Percentiles rank a stretch among this genome's conserved stretches.
Conservation (phyloP, 2,113 vertebrate species). For the Xenopus laevis region DNA sequence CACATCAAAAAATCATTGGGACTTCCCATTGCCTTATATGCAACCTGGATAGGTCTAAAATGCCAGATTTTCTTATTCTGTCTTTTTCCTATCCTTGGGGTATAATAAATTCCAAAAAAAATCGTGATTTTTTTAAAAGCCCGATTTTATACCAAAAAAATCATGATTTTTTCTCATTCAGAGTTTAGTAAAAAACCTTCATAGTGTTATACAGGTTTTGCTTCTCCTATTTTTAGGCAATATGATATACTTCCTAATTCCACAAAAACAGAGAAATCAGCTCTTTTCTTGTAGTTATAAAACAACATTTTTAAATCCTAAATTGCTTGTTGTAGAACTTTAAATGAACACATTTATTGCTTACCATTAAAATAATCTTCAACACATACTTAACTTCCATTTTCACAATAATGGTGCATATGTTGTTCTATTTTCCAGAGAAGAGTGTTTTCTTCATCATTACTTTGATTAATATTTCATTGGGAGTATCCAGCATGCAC, state of each 20-base stretch:
- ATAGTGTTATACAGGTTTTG: too few relatives aligned
- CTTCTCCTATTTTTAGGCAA: too few relatives aligned
- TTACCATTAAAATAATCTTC: neutral
- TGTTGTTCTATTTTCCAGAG: neutral
- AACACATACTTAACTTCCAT: constrained; percentile 5
- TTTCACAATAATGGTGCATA: neutral
- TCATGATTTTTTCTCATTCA: too few relatives aligned
- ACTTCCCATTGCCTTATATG: too few relatives aligned
- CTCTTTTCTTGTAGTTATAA: neutral
- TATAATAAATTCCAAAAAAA: too few relatives aligned
- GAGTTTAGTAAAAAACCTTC: too few relatives aligned
- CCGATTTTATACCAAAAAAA: too few relatives aligned
- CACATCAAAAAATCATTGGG: too few relatives aligned
- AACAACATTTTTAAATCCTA: neutral
- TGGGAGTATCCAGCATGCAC: neutral
- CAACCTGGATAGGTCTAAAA: too few relatives aligned
- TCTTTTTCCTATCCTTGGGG: too few relatives aligned
- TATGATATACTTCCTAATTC: neutral
- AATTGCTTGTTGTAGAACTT: neutral
- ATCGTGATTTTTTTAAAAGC: too few relatives aligned
- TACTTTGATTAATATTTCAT: constrained; percentile 29
- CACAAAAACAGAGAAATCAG: neutral
- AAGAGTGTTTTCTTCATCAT: neutral
- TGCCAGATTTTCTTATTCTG: too few relatives aligned
- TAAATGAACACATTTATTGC: neutral